Evolutionary conservation across 2,113 vertebrate species (phyloP).

Genomic region (Marmota flaviventris): DNA sequence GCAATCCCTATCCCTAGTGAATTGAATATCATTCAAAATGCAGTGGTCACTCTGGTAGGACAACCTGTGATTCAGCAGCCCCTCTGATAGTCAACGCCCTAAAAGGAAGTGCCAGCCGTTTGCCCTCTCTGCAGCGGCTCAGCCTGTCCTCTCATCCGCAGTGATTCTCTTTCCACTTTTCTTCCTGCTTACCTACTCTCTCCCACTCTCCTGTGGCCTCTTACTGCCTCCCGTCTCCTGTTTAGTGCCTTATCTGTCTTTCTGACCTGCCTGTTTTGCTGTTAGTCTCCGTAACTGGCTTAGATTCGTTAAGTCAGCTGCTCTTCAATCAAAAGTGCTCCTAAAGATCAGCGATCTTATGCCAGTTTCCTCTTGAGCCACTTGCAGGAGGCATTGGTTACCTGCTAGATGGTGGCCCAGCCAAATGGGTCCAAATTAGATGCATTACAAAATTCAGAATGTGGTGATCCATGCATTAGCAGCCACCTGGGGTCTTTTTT

Average conservation of each 20-base stretch:
- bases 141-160: not conserved
- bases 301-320: not conserved
- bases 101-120: not conserved
- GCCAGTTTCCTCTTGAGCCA: not conserved
- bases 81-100: not conserved
- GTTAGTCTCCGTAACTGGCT: not conserved
- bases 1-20: not conserved
- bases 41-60: not conserved
- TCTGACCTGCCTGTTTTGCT: not conserved
- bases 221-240: not conserved
- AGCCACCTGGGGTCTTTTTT: not conserved
- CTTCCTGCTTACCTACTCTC: not conserved
- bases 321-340: not conserved
- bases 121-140: not conserved
- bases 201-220: not conserved
- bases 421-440: not conserved
- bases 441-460: not conserved
- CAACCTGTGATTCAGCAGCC: not conserved
- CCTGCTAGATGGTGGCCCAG: not conserved
- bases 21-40: not conserved
- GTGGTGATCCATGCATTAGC: not conserved
- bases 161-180: not conserved
- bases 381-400: not conserved
- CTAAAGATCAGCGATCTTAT: not conserved
- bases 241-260: not conserved